Percentiles rank a stretch among this genome's conserved stretches.
These are phyloP conservation scores for Larimichthys polyactis DNA, from an alignment of 2,113 vertebrate species.

Conservation along the genomic window DNA sequence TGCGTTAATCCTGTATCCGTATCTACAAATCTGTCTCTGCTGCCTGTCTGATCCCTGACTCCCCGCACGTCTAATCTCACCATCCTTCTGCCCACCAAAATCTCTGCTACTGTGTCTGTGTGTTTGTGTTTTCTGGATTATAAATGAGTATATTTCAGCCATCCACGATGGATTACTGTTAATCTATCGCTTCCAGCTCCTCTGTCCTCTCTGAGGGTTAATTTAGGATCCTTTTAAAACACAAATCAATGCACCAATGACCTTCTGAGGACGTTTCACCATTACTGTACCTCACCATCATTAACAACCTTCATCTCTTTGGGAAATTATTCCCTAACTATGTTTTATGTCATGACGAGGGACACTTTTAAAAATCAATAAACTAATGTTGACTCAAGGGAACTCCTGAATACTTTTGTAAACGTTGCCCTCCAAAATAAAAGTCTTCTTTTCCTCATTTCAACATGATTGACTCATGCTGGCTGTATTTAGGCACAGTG, in stretches of 20 bases:
- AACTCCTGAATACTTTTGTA: neutral
- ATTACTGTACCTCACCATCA: conserved; percentile 43
- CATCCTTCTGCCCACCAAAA: conserved; percentile 43
- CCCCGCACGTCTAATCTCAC: conserved; percentile 68
- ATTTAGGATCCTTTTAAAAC: conserved; percentile 32
- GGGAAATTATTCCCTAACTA: conserved; percentile 13
- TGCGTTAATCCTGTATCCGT: conserved; percentile 72
- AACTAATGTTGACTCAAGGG: neutral
- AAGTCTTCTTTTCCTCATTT: neutral
- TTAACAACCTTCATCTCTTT: neutral
- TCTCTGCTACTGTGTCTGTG: neutral
- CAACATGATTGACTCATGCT: neutral
- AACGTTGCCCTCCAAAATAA: neutral
- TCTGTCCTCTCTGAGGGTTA: conserved; percentile 25
- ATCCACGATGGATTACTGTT: conserved; percentile 5
- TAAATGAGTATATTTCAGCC: conserved; percentile 15
- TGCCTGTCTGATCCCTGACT: conserved; percentile 73
- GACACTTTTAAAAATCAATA: conserved; percentile 28
- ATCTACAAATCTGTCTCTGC: conserved; percentile 72
- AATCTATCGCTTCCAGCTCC: neutral
- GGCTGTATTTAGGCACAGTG: neutral
- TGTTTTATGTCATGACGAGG: conserved; percentile 14
- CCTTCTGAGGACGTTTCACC: conserved; percentile 43
- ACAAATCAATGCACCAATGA: conserved; percentile 54
- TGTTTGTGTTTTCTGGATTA: conserved; percentile 26